These are phyloP conservation scores for Drosophila rufa DNA, from an alignment of 1,140 invertebrate species.

Conservation along the genomic window DNA sequence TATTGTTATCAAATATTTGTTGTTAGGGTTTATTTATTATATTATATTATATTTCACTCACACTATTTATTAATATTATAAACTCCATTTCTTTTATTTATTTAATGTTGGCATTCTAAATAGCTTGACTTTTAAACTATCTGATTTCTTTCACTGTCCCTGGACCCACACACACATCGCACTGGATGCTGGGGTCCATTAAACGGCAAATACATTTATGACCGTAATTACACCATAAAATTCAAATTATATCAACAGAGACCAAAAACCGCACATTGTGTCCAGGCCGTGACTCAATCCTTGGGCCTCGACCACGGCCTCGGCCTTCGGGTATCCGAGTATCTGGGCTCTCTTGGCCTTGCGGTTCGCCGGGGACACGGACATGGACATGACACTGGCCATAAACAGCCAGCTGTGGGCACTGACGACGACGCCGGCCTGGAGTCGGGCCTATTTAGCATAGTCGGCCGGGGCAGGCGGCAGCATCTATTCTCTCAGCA, in stretches of 20 bases:
- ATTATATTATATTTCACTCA: too few species aligned
- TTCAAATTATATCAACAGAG: constrained; percentile 84
- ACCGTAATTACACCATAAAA: constrained; percentile 84
- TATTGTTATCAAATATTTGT: too few species aligned
- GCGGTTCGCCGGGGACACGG: constrained; percentile 50
- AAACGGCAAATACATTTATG: constrained; percentile 84
- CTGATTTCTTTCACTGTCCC: constrained; percentile 16
- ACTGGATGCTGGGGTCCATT: constrained; percentile 54
- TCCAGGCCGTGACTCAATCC: constrained; percentile 68
- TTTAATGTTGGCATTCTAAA: too few species aligned
- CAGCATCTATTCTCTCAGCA: constrained; percentile 32
- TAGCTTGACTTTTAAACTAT: fast-evolving
- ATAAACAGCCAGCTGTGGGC: constrained; percentile 45
- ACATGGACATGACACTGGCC: constrained; percentile 54
- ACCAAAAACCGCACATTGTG: constrained; percentile 74
- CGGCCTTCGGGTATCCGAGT: constrained; percentile 18
- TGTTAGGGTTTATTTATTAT: too few species aligned
- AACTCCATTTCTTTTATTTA: not conserved
- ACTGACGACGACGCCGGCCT: constrained; percentile 14
- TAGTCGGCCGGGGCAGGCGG: constrained; percentile 3
- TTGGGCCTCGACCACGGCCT: constrained; percentile 1
- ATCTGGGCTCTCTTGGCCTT: constrained; percentile 54
- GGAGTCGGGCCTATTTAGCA: constrained; percentile 48
- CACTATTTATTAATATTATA: not conserved
- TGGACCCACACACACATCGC: constrained; percentile 14